Evolutionary conservation across 2,888 invertebrate species (phyloP), one percentile per base, ranked within the genome.

Genomic region (Pseudeuparius sepicola): DNA sequence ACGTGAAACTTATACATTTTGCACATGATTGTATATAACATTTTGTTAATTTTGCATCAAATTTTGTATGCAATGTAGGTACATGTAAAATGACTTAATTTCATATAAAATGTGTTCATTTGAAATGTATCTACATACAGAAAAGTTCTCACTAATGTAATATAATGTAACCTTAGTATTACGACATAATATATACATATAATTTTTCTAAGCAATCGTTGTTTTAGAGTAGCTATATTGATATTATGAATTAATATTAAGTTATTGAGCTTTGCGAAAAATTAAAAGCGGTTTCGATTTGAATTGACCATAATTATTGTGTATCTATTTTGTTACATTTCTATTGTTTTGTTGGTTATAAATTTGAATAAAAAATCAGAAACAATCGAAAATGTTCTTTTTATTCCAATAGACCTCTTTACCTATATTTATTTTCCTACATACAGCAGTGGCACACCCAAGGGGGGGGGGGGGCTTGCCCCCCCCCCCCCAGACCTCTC

Each of bases 151-250:
- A 60, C 60, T 61, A 55, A 57, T 62, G 59, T 51, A 51, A 55
- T 55, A 52, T 57, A 57, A n/a, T n/a, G n/a, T 58, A 56, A 57
- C 56, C 53, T 58, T 61, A 61, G 60, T 59, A 60, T 59, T 59
- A 60, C 57, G 47, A 56, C 49, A 56, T 51, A 47, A 50, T 51
- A 59, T 59, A 61, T 61, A 61, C 60, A 61, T 61, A 61, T 61
- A 63, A 61, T 63, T 63, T 62, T 61, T 63, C 63, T 63, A 63
- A 63, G 61, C 63, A 61, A 61, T 62, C 60, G 60, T 61, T 61
- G 60, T 61, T 61, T 61, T 61, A 61, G 61, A 56, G 43, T 61
- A 61, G 60, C 59, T 59, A 61, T 60, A n/a, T n/a, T n/a, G n/a
- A n/a, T n/a, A n/a, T 61, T 57, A 54, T 57, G 60, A 56, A 59